phyloP scores from a whole-genome alignment of 2,888 invertebrate species.

The Cataglyphis altisquamis region DNA sequence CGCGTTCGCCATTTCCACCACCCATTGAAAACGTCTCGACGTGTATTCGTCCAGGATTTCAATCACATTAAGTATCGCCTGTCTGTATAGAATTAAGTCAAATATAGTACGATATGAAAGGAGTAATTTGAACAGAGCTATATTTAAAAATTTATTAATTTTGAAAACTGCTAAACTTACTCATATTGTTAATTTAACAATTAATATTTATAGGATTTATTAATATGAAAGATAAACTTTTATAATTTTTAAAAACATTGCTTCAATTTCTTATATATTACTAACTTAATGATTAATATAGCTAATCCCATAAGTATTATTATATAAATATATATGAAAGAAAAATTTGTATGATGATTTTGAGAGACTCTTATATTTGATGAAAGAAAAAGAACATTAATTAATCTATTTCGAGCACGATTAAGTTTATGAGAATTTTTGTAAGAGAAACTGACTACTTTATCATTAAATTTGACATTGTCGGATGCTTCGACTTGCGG shows the following conservation, averaged over 20 bases:
- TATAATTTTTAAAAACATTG: neutral
- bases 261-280: neutral
- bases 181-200: neutral
- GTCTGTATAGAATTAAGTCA: neutral
- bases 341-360: neutral
- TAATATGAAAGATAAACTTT: neutral
- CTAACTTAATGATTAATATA: neutral
- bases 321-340: neutral
- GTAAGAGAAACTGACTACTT: neutral
- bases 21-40: conserved; percentile 66
- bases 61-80: neutral
- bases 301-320: neutral
- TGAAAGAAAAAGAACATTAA: neutral
- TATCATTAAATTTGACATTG: conserved; percentile 36
- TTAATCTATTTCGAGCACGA: neutral
- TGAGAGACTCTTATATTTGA: neutral
- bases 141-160: conserved; percentile 8
- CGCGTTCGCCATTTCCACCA: conserved; percentile 48
- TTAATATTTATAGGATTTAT: neutral
- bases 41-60: conserved; percentile 62
- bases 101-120: no score
- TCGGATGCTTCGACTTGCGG: conserved; percentile 15
- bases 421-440: conserved; percentile 23
- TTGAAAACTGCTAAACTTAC: neutral
- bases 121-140: neutral